Evolutionary conservation across 2,888 invertebrate genomes (phyloP).

Genomic region (Laspeyria flexula): DNA sequence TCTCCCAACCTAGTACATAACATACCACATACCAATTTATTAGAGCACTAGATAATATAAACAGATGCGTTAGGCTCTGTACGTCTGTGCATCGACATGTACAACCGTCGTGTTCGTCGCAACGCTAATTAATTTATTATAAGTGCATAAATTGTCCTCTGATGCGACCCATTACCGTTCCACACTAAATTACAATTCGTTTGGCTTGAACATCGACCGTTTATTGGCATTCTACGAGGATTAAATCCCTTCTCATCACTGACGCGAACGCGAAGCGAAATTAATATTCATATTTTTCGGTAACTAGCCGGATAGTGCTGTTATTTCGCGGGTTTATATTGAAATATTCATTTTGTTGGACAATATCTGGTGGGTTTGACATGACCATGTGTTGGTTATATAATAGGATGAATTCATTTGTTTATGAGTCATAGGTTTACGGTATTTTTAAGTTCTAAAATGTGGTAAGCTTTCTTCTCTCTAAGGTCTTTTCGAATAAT

Average conservation of each 20-base stretch:
- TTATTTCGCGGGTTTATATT: background rate
- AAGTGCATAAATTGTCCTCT: constrained; percentile 82
- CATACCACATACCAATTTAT: no score
- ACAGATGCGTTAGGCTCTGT: constrained; percentile 26
- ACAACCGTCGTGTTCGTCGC: constrained; percentile 32
- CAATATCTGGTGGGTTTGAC: no score
- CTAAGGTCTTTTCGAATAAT: no score
- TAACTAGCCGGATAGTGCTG: constrained; percentile 19
- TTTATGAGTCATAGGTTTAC: no score
- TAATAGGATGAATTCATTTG: no score
- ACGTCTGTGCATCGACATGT: constrained; percentile 34
- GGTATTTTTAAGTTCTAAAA: no score
- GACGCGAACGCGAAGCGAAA: constrained; percentile 41
- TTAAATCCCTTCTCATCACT: constrained; percentile 52
- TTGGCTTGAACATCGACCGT: constrained; percentile 64
- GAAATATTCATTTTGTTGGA: no score
- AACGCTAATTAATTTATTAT: constrained; percentile 84
- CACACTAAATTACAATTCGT: constrained; percentile 81
- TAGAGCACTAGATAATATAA: background rate
- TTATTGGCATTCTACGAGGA: constrained; percentile 74
- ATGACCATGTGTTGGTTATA: no score
- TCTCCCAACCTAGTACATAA: no score
- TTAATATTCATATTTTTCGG: constrained; percentile 45
- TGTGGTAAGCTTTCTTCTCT: no score
- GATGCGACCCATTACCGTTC: constrained; percentile 81